phyloP scores from a whole-genome alignment of 2,797 vertebrate genomes.

The Sebastes glaucus region DNA sequence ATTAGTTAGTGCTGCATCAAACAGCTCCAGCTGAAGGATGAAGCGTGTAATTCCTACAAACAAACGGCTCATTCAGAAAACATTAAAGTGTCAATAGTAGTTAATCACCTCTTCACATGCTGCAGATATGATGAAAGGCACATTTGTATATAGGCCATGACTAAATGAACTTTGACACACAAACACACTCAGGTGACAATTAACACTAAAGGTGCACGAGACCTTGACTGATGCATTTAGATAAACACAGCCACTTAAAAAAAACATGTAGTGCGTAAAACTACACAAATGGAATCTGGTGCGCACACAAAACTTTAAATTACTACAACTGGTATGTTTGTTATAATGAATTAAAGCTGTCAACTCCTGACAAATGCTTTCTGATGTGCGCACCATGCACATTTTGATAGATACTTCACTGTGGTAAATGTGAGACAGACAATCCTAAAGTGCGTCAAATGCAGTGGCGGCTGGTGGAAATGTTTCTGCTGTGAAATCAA shows the following conservation, averaged over 20 bases:
- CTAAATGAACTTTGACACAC: conserved; percentile 37
- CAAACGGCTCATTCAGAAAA: conserved; percentile 67
- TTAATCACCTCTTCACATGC: conserved; percentile 54
- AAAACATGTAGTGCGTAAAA: not conserved
- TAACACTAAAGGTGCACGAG: conserved; percentile 3
- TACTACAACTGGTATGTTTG: too few species aligned
- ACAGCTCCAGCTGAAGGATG: conserved; percentile 63
- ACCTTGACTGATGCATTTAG: not conserved
- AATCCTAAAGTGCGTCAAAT: not conserved
- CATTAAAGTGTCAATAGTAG: conserved; percentile 60
- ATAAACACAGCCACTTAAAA: not conserved
- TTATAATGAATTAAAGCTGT: not conserved
- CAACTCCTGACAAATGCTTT: not conserved
- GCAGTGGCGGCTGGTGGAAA: too few species aligned
- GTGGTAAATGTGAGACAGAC: not conserved
- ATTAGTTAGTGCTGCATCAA: conserved; percentile 61
- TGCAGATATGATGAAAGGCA: conserved; percentile 31
- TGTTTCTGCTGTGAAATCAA: too few species aligned
- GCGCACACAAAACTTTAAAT: not conserved
- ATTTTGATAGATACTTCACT: not conserved
- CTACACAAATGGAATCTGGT: not conserved
- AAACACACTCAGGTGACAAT: conserved; percentile 45
- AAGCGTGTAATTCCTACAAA: conserved; percentile 71
- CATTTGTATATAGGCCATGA: conserved; percentile 25
- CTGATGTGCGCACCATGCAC: not conserved